Evolutionary conservation across 2,797 vertebrate genomes (phyloP).

Genomic region (Channallabes apus): DNA sequence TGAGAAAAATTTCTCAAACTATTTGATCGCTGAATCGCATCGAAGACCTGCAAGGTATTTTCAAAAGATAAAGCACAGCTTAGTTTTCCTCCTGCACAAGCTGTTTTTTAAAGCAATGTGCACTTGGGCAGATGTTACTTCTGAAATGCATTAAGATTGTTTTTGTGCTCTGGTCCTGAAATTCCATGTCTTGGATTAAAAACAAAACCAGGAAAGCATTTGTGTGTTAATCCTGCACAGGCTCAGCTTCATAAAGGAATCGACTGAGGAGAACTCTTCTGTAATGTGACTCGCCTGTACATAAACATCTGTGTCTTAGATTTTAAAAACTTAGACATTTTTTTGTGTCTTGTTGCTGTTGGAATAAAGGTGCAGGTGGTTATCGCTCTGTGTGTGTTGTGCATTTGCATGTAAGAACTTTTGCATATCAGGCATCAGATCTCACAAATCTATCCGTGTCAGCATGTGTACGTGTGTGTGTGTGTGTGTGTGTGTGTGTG

Average conservation of each 20-base stretch:
- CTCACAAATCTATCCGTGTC: not conserved
- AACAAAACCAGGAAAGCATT: not conserved
- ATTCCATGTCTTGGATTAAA: not conserved
- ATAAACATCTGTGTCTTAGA: not conserved
- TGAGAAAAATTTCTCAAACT: not conserved
- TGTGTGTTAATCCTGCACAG: not conserved
- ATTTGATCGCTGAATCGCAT: not conserved
- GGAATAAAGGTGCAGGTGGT: not conserved
- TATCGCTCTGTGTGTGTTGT: not conserved
- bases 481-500: conserved; percentile 29
- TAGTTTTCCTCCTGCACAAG: not conserved
- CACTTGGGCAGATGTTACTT: not conserved
- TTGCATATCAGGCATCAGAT: conserved; percentile 26
- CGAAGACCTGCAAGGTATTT: not conserved
- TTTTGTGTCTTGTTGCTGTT: too few species aligned
- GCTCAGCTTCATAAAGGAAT: not conserved
- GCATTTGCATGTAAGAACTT: conserved; percentile 31
- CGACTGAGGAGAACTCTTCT: not conserved
- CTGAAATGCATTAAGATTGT: not conserved
- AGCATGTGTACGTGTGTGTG: not conserved
- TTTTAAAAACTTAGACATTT: not conserved
- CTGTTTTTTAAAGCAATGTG: not conserved
- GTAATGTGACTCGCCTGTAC: not conserved
- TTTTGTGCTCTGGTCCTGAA: not conserved
- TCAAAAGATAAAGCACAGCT: not conserved